These are phyloP conservation scores for Aix galericulata DNA, from an alignment of 2,113 vertebrate genomes.

Conservation along the genomic window DNA sequence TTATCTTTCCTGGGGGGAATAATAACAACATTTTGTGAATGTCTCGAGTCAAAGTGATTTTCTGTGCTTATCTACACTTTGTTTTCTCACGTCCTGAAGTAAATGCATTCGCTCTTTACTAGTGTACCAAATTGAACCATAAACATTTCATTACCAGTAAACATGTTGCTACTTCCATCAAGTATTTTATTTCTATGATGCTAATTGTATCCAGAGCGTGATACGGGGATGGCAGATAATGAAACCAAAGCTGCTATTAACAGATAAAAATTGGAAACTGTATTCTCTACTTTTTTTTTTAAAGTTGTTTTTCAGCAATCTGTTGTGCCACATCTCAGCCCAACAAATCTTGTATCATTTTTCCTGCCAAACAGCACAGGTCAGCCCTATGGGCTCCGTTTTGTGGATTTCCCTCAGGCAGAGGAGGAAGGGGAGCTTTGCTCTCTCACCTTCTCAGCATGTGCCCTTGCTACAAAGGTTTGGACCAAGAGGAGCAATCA, in stretches of 20 bases:
- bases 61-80: background rate
- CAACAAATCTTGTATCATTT: accelerated
- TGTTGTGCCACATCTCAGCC: background rate
- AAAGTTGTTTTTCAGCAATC: background rate
- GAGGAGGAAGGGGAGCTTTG: background rate
- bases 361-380: background rate
- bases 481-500: background rate
- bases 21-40: conserved; percentile 8
- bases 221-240: background rate
- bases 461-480: background rate
- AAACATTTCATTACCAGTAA: conserved; percentile 71
- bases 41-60: conserved; percentile 6
- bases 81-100: conserved; percentile 44
- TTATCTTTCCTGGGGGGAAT: conserved; percentile 3
- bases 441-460: background rate
- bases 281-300: background rate
- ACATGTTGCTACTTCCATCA: conserved; percentile 11
- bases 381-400: background rate
- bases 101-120: conserved; percentile 52
- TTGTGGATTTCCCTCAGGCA: background rate
- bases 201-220: conserved; percentile 20
- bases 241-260: conserved; percentile 5
- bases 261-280: background rate
- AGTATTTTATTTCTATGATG: conserved; percentile 31
- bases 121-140: conserved; percentile 59